These are phyloP conservation scores for Halcyon chelicuti DNA, from an alignment of 2,797 vertebrate genomes.

Conservation along the genomic window DNA sequence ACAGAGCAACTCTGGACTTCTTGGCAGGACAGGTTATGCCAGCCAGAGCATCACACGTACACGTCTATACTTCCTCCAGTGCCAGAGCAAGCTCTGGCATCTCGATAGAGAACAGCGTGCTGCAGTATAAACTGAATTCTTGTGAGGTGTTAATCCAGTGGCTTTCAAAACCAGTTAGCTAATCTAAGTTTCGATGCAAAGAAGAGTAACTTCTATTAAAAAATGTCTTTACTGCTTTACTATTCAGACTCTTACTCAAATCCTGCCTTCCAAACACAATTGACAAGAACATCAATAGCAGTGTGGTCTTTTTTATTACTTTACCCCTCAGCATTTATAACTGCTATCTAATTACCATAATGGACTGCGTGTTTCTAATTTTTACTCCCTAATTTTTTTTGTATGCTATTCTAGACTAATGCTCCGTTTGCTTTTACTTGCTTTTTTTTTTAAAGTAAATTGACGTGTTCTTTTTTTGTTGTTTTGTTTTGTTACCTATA, in stretches of 20 bases:
- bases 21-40: background rate
- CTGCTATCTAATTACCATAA: background rate
- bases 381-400: background rate
- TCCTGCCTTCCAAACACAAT: background rate
- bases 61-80: fast-evolving
- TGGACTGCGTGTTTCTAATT: background rate
- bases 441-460: background rate
- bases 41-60: background rate
- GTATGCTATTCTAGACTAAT: background rate
- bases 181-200: background rate
- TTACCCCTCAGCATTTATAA: background rate
- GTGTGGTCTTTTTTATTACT: background rate
- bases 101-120: background rate
- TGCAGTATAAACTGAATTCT: background rate
- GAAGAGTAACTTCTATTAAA: background rate
- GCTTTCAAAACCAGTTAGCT: background rate
- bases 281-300: background rate
- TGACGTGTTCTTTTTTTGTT: background rate
- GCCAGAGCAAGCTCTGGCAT: background rate
- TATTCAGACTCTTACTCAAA: background rate
- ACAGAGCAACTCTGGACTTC: background rate
- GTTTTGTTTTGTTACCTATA: background rate
- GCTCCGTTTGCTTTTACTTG: background rate
- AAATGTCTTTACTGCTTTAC: background rate
- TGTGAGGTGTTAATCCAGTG: background rate